A percentile compares a stretch with the other conserved stretches of the same genome.
phyloP scores from a whole-genome alignment of 2,797 vertebrate genomes.

The Gymnothorax javanicus region DNA sequence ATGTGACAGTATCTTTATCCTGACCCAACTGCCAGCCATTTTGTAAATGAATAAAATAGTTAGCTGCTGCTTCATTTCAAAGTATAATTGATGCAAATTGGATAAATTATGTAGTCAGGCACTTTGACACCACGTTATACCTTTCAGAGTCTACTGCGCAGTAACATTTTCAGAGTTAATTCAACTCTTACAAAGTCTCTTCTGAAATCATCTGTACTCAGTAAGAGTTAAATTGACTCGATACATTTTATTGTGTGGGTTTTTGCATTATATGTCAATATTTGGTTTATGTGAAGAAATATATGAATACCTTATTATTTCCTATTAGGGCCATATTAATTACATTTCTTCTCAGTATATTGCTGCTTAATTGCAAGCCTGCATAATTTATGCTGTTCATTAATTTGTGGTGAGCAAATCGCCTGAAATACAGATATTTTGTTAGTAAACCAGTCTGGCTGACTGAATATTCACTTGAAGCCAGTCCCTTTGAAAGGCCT shows the following conservation, averaged over 20 bases:
- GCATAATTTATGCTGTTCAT: background rate
- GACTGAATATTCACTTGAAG: background rate
- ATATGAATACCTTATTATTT: background rate
- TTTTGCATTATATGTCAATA: background rate
- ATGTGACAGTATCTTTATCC: background rate
- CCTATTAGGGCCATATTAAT: background rate
- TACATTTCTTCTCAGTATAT: background rate
- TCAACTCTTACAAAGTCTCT: too few relatives aligned
- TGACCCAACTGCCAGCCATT: background rate
- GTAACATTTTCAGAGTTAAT: too few relatives aligned
- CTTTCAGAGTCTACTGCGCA: background rate
- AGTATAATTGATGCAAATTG: background rate
- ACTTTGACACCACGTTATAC: background rate
- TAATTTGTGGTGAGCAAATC: background rate
- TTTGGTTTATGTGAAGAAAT: background rate
- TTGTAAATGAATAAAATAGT: background rate
- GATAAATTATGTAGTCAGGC: background rate
- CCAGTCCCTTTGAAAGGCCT: constrained; percentile 6
- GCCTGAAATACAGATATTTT: background rate
- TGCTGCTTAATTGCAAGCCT: background rate
- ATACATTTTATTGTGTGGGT: too few relatives aligned
- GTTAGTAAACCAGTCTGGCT: background rate
- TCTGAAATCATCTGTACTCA: too few relatives aligned
- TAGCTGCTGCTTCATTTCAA: background rate
- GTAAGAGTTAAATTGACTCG: too few relatives aligned